Evolutionary conservation across 2,888 invertebrate species (phyloP), one percentile per base, ranked within the genome.

Genomic region (Hymenopus coronatus): DNA sequence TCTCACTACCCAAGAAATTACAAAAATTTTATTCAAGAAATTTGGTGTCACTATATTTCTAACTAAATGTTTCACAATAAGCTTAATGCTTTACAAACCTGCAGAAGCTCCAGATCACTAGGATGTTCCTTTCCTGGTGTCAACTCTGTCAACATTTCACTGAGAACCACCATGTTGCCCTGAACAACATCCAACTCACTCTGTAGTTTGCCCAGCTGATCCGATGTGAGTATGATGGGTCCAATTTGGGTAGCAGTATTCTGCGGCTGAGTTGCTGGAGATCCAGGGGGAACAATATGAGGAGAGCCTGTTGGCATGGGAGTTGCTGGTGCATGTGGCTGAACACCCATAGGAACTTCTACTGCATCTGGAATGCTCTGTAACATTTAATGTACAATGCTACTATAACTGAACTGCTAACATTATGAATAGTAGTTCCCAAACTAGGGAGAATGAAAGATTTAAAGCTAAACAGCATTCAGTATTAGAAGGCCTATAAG

Each of bases 61-160:
- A 12, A 40, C 40, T 40, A 12, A 40, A 12, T 12, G 12, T 40
- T 40, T 40, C 12, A 12, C 12, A 12, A 1, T 40, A 40, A 40
- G 40, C 12, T n/a, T 12, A 70, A 3, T 70, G 25, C 20, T 93
- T 8, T 9, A 54, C 15, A 27, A 15, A 97, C 97, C 93, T 97
- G 96, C 89, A 99, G 95, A 91, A 99, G 94, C 92, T 98, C 97
- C 91, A 98, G 94, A 93, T 99, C 99, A 91, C 97, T 97, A 8
- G 96, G 95, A 92, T 97, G 97, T 92, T 98, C 98, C 91, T 96
- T 95, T 27, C 97, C 96, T 20, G 98, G 97, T 70, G 96, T 97
- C 91, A 99, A 94, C 93, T 99, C 98, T 91, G 96, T 97, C 88
- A 99, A 94, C 98, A 99, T 98, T 94, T 99, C 99, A 88, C 97